Base-by-base conservation (phyloP, 2,113 vertebrate species). In the Eupsittula cactorum region DNA sequence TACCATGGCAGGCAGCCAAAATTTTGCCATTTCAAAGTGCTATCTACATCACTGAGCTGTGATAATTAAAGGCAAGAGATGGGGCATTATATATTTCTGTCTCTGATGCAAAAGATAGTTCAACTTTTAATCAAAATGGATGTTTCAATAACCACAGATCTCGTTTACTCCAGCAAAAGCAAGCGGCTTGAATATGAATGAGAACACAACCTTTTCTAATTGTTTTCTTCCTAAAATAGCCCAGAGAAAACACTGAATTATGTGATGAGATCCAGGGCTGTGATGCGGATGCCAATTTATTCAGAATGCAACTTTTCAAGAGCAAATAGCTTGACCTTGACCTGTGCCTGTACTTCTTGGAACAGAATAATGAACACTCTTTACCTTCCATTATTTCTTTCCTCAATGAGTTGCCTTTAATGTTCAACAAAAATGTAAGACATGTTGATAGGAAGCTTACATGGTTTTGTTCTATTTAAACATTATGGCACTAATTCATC, bases 11-110 rank as follows among this genome's bases (percentile, higher is more conserved):
- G 57, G n/a, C 67, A 85, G 91, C 88, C 91, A 94, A 79, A 89
- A 39, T 57, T 88, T 94, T 82, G 65, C 69, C 79, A 90, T 92
- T 96, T 86, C 27, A 12, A 71, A 92, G 78, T 50, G 79, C 83
- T 74, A 24, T n/a, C 86, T 88, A 92, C 90, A 95, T 82, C 81
- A 92, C 33, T 84, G 68, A 97, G 42, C 73, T 93, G 82, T 77
- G 92, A 84, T 76, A 95, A 97, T 84, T 95, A 92, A 93, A 94
- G 57, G 79, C 28, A 95, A 93, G 88, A 92, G 25, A 88, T 15
- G 55, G 29, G 33, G 21, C 53, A 88, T 64, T 78, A 82, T 55
- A 50, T 44, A 74, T 95, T 91, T 90, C 91, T 81, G 37, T 77
- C 27, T 92, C 74, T 88, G 59, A 86, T 71, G 52, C 27, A 92